Conservation (phyloP, 2,888 invertebrate genomes). For the Drosophila koepferae region DNA sequence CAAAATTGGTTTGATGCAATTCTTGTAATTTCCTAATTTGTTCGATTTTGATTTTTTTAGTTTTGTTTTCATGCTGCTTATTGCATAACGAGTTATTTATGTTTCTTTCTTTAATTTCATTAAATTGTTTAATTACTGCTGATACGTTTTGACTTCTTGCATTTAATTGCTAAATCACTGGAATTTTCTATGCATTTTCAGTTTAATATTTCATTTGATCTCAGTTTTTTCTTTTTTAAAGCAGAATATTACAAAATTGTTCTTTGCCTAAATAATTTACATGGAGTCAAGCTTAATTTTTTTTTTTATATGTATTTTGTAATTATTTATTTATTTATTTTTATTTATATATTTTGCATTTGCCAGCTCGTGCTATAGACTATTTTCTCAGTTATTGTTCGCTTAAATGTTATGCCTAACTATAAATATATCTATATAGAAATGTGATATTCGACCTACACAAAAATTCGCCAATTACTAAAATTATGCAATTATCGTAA, state of each 20-base stretch:
- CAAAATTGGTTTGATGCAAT: conserved; percentile 28
- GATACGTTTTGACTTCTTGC: conserved; percentile 65
- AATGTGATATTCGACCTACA: conserved; percentile 76
- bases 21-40: conserved; percentile 1
- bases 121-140: conserved; percentile 33
- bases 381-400: conserved; percentile 53
- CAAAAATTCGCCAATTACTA: conserved; percentile 81
- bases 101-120: no score
- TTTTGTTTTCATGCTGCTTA: conserved; percentile 13
- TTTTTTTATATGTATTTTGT: background rate
- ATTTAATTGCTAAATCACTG: conserved; percentile 72
- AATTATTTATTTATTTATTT: background rate
- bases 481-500: conserved; percentile 64
- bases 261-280: conserved; percentile 58
- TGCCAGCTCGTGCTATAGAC: conserved; percentile 59
- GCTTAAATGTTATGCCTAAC: conserved; percentile 66
- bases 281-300: conserved; percentile 59
- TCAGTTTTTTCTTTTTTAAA: conserved; percentile 11
- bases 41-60: conserved; percentile 22
- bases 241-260: conserved; percentile 69
- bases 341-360: conserved; percentile 38
- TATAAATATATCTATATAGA: conserved; percentile 42
- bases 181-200: conserved; percentile 46
- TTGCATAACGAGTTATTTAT: conserved; percentile 51
- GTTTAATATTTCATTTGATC: background rate